A percentile compares a stretch with the other conserved stretches of the same genome.
These are phyloP conservation scores for Mythimna impura DNA, from an alignment of 2,888 invertebrate genomes.

Conservation along the genomic window DNA sequence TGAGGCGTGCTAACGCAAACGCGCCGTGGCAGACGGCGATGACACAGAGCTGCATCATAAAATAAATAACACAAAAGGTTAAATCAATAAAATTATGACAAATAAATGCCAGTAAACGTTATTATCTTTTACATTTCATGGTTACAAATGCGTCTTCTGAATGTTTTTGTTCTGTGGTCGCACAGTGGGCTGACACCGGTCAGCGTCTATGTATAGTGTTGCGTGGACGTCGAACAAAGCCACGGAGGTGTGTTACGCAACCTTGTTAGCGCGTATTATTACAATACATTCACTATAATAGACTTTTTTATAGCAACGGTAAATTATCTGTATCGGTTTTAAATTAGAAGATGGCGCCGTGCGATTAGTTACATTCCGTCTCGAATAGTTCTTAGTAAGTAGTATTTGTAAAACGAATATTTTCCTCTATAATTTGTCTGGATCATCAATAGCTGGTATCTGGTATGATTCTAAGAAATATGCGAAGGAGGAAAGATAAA, in stretches of 20 bases:
- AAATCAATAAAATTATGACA: slow-evolving; percentile 5
- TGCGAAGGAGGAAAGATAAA: neutral
- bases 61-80: slow-evolving; percentile 28
- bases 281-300: slow-evolving; percentile 48
- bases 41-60: slow-evolving; percentile 12
- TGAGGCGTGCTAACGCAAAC: slow-evolving; percentile 52
- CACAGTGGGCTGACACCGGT: slow-evolving; percentile 12
- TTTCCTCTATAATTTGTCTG: slow-evolving; percentile 37
- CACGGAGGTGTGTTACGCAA: slow-evolving; percentile 40
- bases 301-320: slow-evolving; percentile 55
- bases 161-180: neutral
- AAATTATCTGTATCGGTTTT: slow-evolving; percentile 47
- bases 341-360: slow-evolving; percentile 52
- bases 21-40: neutral
- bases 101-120: neutral
- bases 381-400: slow-evolving; percentile 10
- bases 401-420: slow-evolving; percentile 9
- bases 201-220: neutral
- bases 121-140: neutral
- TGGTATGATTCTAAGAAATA: slow-evolving; percentile 34
- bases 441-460: slow-evolving; percentile 1
- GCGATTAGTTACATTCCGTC: slow-evolving; percentile 52
- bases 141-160: slow-evolving; percentile 4
- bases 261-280: slow-evolving; percentile 34
- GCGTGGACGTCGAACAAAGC: slow-evolving; percentile 1